These are phyloP conservation scores for Falco novaeseelandiae DNA, from an alignment of 2,797 vertebrate species.

Conservation along the genomic window DNA sequence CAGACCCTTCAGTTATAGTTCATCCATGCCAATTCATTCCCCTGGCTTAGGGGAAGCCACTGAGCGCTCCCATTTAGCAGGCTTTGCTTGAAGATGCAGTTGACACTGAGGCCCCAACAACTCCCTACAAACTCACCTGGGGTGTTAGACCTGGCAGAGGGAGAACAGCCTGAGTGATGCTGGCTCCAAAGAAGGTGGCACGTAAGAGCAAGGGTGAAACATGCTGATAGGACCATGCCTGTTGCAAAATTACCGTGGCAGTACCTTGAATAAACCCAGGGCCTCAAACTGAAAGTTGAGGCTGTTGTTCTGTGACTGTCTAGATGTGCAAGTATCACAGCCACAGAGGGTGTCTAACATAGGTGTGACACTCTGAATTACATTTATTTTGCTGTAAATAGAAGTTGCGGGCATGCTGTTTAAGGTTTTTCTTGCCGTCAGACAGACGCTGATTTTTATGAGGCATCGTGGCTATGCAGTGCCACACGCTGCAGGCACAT, in stretches of 20 bases:
- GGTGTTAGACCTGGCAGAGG: background rate
- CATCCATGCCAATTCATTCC: accelerated
- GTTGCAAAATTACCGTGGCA: background rate
- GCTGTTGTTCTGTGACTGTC: background rate
- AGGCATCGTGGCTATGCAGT: background rate
- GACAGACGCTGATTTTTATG: background rate
- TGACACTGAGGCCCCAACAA: background rate
- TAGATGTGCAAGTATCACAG: background rate
- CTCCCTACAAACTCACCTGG: background rate
- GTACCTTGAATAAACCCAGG: background rate
- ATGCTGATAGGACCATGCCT: accelerated
- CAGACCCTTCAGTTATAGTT: background rate
- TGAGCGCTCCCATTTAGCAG: accelerated
- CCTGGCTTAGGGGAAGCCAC: background rate
- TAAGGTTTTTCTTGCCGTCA: background rate
- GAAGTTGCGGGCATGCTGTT: background rate
- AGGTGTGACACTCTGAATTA: background rate
- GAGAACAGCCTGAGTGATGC: background rate
- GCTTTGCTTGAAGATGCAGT: background rate
- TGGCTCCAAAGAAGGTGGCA: background rate
- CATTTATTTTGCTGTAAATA: accelerated
- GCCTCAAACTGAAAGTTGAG: background rate
- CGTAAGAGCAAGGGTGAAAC: background rate
- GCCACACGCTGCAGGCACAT: background rate
- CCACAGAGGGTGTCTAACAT: too few relatives aligned